Base-by-base conservation (phyloP, 2,113 vertebrate genomes). In the Corythornis cristatus region DNA sequence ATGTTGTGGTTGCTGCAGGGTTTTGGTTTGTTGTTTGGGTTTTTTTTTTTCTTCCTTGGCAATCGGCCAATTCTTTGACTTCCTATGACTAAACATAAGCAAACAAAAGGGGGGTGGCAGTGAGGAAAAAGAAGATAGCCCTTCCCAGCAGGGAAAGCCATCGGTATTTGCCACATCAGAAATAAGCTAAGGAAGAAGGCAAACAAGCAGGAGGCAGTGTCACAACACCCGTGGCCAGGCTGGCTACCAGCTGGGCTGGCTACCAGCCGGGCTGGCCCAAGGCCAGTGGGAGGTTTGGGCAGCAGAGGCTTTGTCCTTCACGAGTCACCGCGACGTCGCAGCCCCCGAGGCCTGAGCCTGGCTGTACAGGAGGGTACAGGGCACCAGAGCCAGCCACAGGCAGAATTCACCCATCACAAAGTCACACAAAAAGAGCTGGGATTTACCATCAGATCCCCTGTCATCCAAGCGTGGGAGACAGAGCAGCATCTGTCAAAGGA, bases 41-140 rank as follows among this genome's bases (percentile, higher is more conserved):
- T 74, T 48, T 33, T 75, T 82, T 54, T 58, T 78, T 82, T 37
- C 50, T 58, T 58, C 73, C 57, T 37, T 95, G 92, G 86, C 88
- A 93, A 78, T 65, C 40, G 61, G 51, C 60, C 86, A 87, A 60
- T 85, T 95, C 17, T 83, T 87, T 79, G 62, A 71, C 70, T 89
- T 93, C 78, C 88, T 81, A 53, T 35, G 48, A 79, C 87, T 87
- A 57, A 85, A 94, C 94, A 92, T 76, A 95, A 94, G 74, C 62
- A 87, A 91, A 83, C 3, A 10, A 11, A 8, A 8, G 2, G 5
- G 6, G 0, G 33, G 4, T 26, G 29, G 19, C 18, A 10, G 13
- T 12, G 6, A 11, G 60, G 21, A 29, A 21, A 14, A 25, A 18
- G 6, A 11, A 51, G 19, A 19, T 5, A 51, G 48, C 20, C 62